phyloP scores from a whole-genome alignment of 2,113 vertebrate genomes.

The Polypterus senegalus region DNA sequence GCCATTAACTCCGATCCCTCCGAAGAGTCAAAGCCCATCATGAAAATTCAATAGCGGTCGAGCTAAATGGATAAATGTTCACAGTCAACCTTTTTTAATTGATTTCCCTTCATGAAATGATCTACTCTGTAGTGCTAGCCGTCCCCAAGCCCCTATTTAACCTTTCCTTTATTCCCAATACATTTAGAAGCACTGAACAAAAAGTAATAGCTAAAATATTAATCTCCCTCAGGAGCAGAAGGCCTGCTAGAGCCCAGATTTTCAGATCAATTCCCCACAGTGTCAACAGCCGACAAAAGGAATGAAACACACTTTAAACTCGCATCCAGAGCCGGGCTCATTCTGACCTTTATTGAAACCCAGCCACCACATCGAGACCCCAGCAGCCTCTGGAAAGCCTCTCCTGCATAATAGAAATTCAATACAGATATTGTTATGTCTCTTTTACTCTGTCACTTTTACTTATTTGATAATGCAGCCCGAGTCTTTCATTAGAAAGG shows the following conservation, averaged over 20 bases:
- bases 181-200: slow-evolving; percentile 65
- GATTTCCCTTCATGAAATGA: slow-evolving; percentile 97
- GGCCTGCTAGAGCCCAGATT: slow-evolving; percentile 59
- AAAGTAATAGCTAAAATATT: slow-evolving; percentile 73
- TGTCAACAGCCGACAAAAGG: slow-evolving; percentile 59
- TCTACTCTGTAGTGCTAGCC: slow-evolving; percentile 76
- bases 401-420: slow-evolving; percentile 75
- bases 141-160: slow-evolving; percentile 73
- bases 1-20: slow-evolving; percentile 94
- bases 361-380: slow-evolving; percentile 53
- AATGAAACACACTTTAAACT: slow-evolving; percentile 58
- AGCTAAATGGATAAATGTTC: slow-evolving; percentile 98
- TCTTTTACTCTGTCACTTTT: slow-evolving; percentile 74
- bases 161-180: slow-evolving; percentile 72
- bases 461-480: slow-evolving; percentile 77
- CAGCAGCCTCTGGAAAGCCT: slow-evolving; percentile 46
- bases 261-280: slow-evolving; percentile 72
- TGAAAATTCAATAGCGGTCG: slow-evolving; percentile 97
- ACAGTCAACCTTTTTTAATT: slow-evolving; percentile 94
- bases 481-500: slow-evolving; percentile 84
- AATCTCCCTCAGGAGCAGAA: slow-evolving; percentile 67
- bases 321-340: slow-evolving; percentile 52
- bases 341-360: slow-evolving; percentile 66
- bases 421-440: slow-evolving; percentile 65
- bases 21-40: slow-evolving; percentile 92